Base-by-base conservation (phyloP, 1,140 invertebrate species). In the Drosophila watanabei region DNA sequence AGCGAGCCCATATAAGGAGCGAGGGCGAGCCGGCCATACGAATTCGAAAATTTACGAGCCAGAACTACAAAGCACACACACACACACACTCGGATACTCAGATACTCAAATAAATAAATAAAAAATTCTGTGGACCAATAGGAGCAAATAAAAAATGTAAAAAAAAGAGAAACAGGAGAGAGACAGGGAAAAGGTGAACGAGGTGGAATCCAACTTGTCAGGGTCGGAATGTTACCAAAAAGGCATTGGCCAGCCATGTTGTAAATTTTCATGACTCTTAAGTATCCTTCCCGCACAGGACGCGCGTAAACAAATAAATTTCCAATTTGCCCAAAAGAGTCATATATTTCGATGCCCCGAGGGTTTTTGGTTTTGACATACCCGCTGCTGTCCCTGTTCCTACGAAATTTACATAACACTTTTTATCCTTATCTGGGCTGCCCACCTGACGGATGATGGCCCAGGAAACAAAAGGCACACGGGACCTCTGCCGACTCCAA, bases 181-280 rank as follows among this genome's bases (percentile, higher is more conserved):
- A 51, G n/a, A 54, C 54, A 11, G 54, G 54, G 35, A 48, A 41
- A 57, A 54, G 52, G 52, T 46, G 66, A 66, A 59, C 61, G 48
- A 37, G 56, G 66, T 46, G 39, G 41, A 32, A 54, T 58, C 56
- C 69, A 76, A 80, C 65, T 81, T 90, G 75, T 76, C 79, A 79
- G 86, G 58, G 54, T 51, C 58, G 72, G 24, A 24, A 71, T 78
- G 66, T 59, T 76, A 76, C 75, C 61, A 66, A 77, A 77, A 77
- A 65, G 54, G 52, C 43, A 73, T 73, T 71, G 68, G 65, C 57
- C 20, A 49, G 46, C 82, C 82, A 90, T 90, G 86, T 80, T 90
- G 87, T 90, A 90, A 90, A 90, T 90, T 90, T 90, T 86, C 87
- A 90, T 89, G 86, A 91, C 75, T 90, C 86, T 90, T 86, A 82